These are phyloP conservation scores for Hymenochirus boettgeri DNA, from an alignment of 2,113 vertebrate genomes.

Conservation along the genomic window DNA sequence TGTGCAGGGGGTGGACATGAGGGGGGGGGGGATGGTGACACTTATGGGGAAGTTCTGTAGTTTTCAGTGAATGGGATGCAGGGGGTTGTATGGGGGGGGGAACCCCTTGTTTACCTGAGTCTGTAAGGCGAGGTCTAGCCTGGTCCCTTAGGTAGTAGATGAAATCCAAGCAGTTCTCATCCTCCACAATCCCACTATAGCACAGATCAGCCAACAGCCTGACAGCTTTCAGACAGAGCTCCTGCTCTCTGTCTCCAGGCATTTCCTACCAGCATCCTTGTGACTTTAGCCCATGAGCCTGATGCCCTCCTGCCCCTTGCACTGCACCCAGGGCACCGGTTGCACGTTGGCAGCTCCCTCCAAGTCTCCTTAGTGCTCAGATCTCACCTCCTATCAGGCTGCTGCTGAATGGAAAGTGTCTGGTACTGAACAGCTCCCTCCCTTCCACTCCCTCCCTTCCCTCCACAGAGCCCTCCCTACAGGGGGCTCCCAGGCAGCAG, in stretches of 20 bases:
- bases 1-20: too few species aligned
- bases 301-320: slow-evolving; percentile 19
- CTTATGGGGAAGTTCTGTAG: too few species aligned
- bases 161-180: slow-evolving; percentile 92
- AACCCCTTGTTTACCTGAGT: slow-evolving; percentile 74
- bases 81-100: background rate
- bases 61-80: background rate
- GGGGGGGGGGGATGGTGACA: too few species aligned
- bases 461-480: slow-evolving; percentile 20
- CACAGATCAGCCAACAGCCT: slow-evolving; percentile 93
- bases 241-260: slow-evolving; percentile 94
- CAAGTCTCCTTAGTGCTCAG: background rate
- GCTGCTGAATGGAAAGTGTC: slow-evolving; percentile 23
- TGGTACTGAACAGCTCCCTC: slow-evolving; percentile 18
- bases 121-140: slow-evolving; percentile 79
- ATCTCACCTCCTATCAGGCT: slow-evolving; percentile 17
- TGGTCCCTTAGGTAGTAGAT: slow-evolving; percentile 91
- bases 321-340: background rate
- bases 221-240: slow-evolving; percentile 96
- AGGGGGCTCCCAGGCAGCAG: background rate
- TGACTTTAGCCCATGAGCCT: slow-evolving; percentile 59
- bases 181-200: slow-evolving; percentile 87
- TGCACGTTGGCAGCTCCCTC: background rate
- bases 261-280: slow-evolving; percentile 98
- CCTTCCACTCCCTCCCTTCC: slow-evolving; percentile 18